Evolutionary conservation across 1,140 invertebrate species (phyloP), one percentile per base, ranked within the genome.

Genomic region (Bombus huntii): DNA sequence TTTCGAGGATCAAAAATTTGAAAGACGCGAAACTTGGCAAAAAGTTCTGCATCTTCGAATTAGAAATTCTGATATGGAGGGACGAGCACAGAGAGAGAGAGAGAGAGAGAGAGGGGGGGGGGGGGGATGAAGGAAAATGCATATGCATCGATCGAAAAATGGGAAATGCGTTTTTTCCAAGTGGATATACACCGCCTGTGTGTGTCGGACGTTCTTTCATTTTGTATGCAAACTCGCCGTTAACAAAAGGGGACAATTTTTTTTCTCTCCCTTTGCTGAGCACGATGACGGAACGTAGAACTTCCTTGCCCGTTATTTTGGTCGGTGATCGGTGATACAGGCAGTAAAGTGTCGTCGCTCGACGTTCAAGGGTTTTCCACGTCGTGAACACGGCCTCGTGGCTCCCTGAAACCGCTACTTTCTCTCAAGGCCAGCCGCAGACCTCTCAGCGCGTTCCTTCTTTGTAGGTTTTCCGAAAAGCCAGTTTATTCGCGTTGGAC

Each of bases 131-230:
- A 25, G 57, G 15, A 65, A 53, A 59, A 83, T 76, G 72, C 72
- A 76, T 76, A 83, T 68, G 44, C 81, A 76, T 75, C 12, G 57
- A 5, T 15, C 31, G 18, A 83, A 83, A 83, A 77, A 77, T 66
- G 81, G 44, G 34, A 68, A 83, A 70, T 44, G 66, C 59, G 73
- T 70, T 47, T 47, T 18, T 83, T 70, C 44, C 47, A 18, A 42
- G 15, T 34, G 42, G 59, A 66, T 31, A 75, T 66, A 68, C 28
- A n/a, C 28, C 9, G n/a, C 22, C 22, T 34, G 5, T 18, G 6
- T 39, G 25, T 15, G 34, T 25, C 25, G n/a, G 5, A 42, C 73
- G 28, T 53, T 76, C 34, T 34, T 78, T 44, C 42, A 31, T 66
- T 79, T 39, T 8, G 13, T 77, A 77, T 62, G 57, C 53, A 62